Conservation (phyloP, 2,888 invertebrate genomes). For the Orgyia antiqua region DNA sequence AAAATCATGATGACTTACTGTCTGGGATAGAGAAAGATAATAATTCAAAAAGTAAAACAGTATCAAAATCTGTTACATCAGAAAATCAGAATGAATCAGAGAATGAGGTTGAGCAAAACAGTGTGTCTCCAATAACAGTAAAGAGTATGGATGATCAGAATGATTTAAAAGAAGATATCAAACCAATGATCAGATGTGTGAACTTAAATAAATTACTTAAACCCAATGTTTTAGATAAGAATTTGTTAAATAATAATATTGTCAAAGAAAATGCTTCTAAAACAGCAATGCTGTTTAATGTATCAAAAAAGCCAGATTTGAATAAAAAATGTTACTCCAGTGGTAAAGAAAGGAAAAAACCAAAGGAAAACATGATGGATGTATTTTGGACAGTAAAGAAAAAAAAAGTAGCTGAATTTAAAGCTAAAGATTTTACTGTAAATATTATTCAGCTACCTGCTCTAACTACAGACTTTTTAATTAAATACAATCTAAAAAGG, state of each 20-base stretch:
- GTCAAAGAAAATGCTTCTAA: not conserved
- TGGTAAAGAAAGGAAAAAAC: slow-evolving; percentile 7
- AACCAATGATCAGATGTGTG: slow-evolving; percentile 60
- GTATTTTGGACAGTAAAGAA: slow-evolving; percentile 36
- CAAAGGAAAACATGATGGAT: slow-evolving; percentile 18
- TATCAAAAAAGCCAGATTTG: slow-evolving; percentile 4
- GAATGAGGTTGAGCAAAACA: slow-evolving; percentile 3
- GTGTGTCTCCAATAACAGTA: slow-evolving; percentile 5
- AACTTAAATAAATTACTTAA: slow-evolving; percentile 56
- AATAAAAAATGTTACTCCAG: slow-evolving; percentile 3
- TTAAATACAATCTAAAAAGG: slow-evolving; percentile 36
- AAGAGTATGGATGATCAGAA: slow-evolving; percentile 4
- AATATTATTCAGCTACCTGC: slow-evolving; percentile 41
- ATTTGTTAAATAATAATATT: not conserved
- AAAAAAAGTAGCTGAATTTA: slow-evolving; percentile 47
- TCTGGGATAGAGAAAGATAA: slow-evolving; percentile 7
- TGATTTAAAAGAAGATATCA: slow-evolving; percentile 16
- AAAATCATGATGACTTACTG: too few species aligned
- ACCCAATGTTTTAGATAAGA: slow-evolving; percentile 31
- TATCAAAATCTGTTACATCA: not conserved
- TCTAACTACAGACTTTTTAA: slow-evolving; percentile 38
- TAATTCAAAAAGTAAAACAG: not conserved
- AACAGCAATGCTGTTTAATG: not conserved
- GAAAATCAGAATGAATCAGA: not conserved
- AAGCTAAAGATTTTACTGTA: slow-evolving; percentile 46